Evolutionary conservation across 1,140 invertebrate genomes (phyloP).

Genomic region (Pectinophora gossypiella): DNA sequence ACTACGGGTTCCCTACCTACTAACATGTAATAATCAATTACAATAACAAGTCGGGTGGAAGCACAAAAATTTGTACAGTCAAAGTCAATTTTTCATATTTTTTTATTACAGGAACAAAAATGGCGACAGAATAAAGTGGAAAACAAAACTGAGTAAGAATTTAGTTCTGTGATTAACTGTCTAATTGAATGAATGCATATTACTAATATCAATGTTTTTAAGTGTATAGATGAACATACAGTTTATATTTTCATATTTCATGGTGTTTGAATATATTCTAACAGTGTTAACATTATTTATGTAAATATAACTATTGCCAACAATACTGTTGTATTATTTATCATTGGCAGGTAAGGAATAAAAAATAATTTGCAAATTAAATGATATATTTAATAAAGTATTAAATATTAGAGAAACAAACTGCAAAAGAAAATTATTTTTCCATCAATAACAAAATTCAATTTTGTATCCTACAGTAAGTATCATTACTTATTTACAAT

Average conservation of each 20-base stretch:
- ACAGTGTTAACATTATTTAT: conserved; percentile 32
- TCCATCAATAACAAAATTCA: too few relatives aligned
- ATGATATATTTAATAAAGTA: too few relatives aligned
- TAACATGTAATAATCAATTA: too few relatives aligned
- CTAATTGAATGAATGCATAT: not conserved
- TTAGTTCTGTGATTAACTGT: conserved; percentile 16
- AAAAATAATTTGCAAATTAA: too few relatives aligned
- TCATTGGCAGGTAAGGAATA: too few relatives aligned
- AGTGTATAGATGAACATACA: conserved; percentile 31
- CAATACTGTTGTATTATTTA: not conserved
- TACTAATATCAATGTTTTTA: conserved; percentile 22
- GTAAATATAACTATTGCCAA: conserved; percentile 40
- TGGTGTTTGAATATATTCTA: conserved; percentile 22
- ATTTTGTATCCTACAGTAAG: too few relatives aligned
- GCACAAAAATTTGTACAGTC: conserved; percentile 3
- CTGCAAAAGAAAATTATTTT: too few relatives aligned
- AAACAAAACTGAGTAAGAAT: conserved; percentile 45
- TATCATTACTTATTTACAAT: too few relatives aligned
- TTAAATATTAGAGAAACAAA: too few relatives aligned
- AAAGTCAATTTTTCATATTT: conserved; percentile 19
- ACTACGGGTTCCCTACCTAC: too few relatives aligned
- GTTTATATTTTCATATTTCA: conserved; percentile 62
- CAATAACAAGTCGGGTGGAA: too few relatives aligned
- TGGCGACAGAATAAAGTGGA: conserved; percentile 65
- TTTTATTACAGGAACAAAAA: conserved; percentile 65